These are phyloP conservation scores for Leptopilina clavipes DNA, from an alignment of 1,140 invertebrate genomes.

Conservation along the genomic window DNA sequence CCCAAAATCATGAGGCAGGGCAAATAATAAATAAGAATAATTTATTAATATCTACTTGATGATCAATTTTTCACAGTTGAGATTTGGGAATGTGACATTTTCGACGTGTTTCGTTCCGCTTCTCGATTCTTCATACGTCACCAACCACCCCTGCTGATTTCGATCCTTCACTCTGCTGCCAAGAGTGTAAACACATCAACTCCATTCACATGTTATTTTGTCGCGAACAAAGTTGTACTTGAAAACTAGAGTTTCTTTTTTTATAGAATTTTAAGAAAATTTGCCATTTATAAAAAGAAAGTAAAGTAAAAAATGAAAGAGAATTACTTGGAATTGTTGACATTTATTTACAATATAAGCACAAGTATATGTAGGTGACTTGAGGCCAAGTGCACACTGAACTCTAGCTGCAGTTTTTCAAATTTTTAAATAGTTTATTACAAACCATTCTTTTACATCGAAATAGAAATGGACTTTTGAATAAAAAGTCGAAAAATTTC, in stretches of 20 bases:
- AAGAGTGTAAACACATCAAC: no score
- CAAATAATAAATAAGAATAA: not conserved
- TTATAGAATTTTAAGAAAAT: no score
- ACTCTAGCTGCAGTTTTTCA: not conserved
- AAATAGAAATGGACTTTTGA: not conserved
- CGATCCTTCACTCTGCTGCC: no score
- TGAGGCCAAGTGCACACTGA: not conserved
- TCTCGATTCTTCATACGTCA: not conserved
- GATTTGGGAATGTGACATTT: not conserved
- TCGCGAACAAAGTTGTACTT: no score
- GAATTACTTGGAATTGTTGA: not conserved
- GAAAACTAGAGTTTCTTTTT: no score
- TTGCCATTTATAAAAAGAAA: no score
- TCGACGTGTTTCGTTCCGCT: not conserved
- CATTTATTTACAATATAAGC: slow-evolving; percentile 6
- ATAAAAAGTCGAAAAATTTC: not conserved
- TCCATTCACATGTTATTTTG: no score
- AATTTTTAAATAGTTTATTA: no score
- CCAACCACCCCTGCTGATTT: not conserved
- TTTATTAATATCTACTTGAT: not conserved
- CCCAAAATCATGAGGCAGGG: not conserved
- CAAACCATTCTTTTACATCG: no score
- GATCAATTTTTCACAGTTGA: not conserved
- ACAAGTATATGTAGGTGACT: not conserved
- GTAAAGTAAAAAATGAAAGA: no score